phyloP scores from a whole-genome alignment of 2,888 invertebrate genomes.

The Apotomis capreana region DNA sequence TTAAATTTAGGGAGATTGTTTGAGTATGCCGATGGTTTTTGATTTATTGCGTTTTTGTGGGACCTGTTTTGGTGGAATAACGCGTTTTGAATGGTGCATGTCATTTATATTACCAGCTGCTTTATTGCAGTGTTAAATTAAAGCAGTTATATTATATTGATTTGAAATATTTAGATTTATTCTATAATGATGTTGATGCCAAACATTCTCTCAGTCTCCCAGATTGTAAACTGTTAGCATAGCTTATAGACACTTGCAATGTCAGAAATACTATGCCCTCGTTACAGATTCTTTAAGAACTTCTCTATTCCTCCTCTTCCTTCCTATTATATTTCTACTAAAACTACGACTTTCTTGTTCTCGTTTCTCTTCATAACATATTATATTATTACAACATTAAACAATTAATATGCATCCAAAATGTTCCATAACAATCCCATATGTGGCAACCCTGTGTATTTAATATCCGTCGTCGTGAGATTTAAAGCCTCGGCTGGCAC shows the following conservation, averaged over 20 bases:
- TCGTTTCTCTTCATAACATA: too few relatives aligned
- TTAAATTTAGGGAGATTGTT: conserved; percentile 33
- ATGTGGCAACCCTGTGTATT: conserved; percentile 40
- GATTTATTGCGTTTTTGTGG: conserved; percentile 7
- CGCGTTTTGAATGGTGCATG: background rate
- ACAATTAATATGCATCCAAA: too few relatives aligned
- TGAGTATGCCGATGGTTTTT: conserved; percentile 22
- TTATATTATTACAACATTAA: too few relatives aligned
- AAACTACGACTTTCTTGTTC: too few relatives aligned
- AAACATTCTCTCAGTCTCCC: too few relatives aligned
- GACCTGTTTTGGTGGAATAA: conserved; percentile 4
- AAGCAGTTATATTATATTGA: background rate
- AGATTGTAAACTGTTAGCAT: too few relatives aligned
- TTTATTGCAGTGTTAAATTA: background rate
- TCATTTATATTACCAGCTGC: background rate
- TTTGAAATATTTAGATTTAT: conserved; percentile 1
- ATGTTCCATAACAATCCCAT: background rate
- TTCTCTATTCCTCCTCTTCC: too few relatives aligned
- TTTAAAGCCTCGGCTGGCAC: conserved; percentile 37
- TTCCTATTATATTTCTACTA: too few relatives aligned
- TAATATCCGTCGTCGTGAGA: conserved; percentile 41
- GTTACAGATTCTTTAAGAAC: too few relatives aligned
- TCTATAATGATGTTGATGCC: background rate
- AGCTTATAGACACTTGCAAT: too few relatives aligned
- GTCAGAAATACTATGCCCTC: too few relatives aligned